Percentiles rank a stretch among this genome's conserved stretches.
phyloP scores from a whole-genome alignment of 1,140 invertebrate genomes.

The Bombus impatiens region DNA sequence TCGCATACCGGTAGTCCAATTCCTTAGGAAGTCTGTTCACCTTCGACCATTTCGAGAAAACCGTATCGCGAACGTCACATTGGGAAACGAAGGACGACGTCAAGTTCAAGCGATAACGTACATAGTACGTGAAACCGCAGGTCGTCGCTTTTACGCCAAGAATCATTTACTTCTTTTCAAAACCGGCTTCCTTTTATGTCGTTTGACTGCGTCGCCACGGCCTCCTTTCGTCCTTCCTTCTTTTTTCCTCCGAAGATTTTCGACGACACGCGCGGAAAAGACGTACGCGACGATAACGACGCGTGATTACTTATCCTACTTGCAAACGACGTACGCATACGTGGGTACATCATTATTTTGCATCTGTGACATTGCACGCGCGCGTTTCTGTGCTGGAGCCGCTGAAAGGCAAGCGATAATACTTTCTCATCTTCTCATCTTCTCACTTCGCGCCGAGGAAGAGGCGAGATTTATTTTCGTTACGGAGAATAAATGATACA shows the following conservation, averaged over 20 bases:
- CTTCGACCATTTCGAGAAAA: neutral
- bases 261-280: neutral
- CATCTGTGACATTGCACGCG: slow-evolving; percentile 2
- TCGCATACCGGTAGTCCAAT: neutral
- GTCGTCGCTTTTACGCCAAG: neutral
- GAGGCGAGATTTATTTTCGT: slow-evolving; percentile 16
- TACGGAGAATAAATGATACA: neutral
- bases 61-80: neutral
- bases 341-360: slow-evolving; percentile 37
- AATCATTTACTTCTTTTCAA: slow-evolving; percentile 3
- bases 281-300: neutral
- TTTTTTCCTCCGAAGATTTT: no score
- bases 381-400: neutral
- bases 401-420: neutral
- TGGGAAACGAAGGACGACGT: neutral
- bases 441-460: neutral
- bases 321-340: neutral
- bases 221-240: neutral
- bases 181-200: slow-evolving; percentile 18
- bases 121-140: neutral
- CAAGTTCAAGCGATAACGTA: neutral
- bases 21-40: neutral
- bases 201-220: neutral
- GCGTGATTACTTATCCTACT: neutral
- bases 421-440: slow-evolving; percentile 1